A percentile compares a stretch with the other conserved stretches of the same genome.
These are phyloP conservation scores for Malurus elegans DNA, from an alignment of 2,113 vertebrate genomes.

Conservation along the genomic window DNA sequence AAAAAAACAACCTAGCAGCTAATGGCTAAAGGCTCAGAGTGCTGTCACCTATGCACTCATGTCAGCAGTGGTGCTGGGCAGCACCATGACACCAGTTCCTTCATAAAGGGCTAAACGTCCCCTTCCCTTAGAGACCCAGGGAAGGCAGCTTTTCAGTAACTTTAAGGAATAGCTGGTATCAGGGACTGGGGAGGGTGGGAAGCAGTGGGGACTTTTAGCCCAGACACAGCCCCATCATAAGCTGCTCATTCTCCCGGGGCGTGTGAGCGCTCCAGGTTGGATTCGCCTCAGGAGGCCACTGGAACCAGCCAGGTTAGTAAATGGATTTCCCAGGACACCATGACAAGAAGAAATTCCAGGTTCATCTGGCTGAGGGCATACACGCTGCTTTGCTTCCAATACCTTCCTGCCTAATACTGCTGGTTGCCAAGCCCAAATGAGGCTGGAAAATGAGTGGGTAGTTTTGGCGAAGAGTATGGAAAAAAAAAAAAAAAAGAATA, in stretches of 20 bases:
- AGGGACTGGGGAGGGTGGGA: neutral
- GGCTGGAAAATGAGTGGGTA: neutral
- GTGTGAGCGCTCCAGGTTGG: neutral
- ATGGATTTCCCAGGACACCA: neutral
- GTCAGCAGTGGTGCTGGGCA: neutral
- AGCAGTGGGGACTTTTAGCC: neutral
- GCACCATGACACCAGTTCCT: neutral
- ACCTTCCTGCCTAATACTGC: neutral
- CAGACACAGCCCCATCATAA: neutral
- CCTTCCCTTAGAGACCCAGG: neutral
- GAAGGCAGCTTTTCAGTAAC: neutral
- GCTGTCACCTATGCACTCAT: rapidly evolving
- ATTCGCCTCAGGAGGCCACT: neutral
- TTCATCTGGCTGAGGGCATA: neutral
- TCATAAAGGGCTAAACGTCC: neutral
- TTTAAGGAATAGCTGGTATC: neutral
- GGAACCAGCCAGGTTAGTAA: neutral
- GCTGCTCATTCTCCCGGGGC: neutral
- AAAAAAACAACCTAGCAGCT: neutral
- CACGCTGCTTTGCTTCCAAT: neutral
- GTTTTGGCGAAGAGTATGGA: neutral
- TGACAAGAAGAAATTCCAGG: neutral
- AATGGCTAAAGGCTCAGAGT: neutral
- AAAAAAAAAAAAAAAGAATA: neutral
- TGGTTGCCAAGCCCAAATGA: neutral